These are phyloP conservation scores for Anabacerthia variegaticeps DNA, from an alignment of 2,797 vertebrate species.

Conservation along the genomic window DNA sequence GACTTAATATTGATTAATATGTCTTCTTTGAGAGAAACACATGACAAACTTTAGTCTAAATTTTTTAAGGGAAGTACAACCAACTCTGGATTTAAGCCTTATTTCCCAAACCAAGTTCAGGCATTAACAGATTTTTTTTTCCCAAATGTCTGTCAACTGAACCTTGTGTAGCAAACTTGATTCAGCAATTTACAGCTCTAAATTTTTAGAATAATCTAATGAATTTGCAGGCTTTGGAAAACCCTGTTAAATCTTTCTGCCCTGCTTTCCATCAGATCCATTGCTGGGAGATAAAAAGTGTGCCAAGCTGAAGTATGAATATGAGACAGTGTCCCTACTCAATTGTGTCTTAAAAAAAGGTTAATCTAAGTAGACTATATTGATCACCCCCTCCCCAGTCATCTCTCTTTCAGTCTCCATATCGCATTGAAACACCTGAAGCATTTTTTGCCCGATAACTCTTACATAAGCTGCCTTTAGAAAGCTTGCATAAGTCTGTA, in stretches of 20 bases:
- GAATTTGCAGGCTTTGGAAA: not conserved
- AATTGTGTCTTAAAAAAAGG: not conserved
- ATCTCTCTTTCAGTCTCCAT: not conserved
- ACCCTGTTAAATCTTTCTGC: not conserved
- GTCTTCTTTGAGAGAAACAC: not conserved
- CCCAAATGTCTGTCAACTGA: not conserved
- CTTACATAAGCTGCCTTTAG: not conserved
- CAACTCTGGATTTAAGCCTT: not conserved
- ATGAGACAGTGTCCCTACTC: not conserved
- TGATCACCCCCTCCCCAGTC: not conserved
- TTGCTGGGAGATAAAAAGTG: not conserved
- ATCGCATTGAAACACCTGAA: not conserved
- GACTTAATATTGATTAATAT: not conserved
- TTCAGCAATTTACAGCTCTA: not conserved
- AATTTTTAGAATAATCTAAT: not conserved
- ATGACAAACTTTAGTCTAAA: not conserved
- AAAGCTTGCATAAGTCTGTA: not conserved
- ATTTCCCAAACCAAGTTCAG: not conserved
- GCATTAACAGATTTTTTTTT: not conserved
- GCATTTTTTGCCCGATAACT: not conserved
- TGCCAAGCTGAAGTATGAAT: not conserved
- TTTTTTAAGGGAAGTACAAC: not conserved
- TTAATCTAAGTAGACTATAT: not conserved
- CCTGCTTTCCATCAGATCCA: not conserved
- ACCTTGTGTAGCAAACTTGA: not conserved